A percentile compares a stretch with the other conserved stretches of the same genome.
Evolutionary conservation across 37 sponge, comb jelly and placozoan species (phyloP).

Genomic region (Petrosia ficiformis): DNA sequence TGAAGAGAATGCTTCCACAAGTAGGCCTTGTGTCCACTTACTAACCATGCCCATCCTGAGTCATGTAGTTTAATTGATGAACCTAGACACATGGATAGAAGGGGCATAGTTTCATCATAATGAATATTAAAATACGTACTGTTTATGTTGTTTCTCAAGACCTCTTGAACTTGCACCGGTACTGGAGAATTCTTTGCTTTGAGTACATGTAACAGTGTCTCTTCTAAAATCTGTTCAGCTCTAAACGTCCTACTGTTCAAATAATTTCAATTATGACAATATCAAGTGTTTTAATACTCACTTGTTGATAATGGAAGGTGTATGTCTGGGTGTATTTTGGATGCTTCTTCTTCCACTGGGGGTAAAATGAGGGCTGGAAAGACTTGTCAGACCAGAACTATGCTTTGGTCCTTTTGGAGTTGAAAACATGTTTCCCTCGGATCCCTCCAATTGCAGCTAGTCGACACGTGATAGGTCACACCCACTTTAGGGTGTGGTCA

Average conservation of each 20-base stretch:
- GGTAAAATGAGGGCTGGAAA: background rate
- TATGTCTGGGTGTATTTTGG: background rate
- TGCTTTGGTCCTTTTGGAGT: too few relatives aligned
- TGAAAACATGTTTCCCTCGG: too few relatives aligned
- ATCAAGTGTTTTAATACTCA: background rate
- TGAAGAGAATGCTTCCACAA: conserved; percentile 38
- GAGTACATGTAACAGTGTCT: conserved; percentile 37
- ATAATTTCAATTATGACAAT: background rate
- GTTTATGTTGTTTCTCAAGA: conserved; percentile 10
- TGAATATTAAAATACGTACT: conserved; percentile 7
- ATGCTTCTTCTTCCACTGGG: background rate
- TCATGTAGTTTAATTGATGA: conserved; percentile 25
- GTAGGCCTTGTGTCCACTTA: conserved; percentile 24
- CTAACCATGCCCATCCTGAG: conserved; percentile 57
- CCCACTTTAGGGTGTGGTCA: too few relatives aligned
- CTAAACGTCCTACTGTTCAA: conserved; percentile 22
- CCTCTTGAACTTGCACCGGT: conserved; percentile 59
- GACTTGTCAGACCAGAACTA: too few relatives aligned
- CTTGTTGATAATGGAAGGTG: background rate
- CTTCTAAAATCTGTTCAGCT: conserved; percentile 41
- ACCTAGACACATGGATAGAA: background rate
- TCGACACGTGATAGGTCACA: too few relatives aligned
- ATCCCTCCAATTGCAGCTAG: too few relatives aligned
- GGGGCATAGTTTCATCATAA: background rate
- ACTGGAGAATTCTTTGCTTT: conserved; percentile 46